A percentile compares a stretch with the other conserved stretches of the same genome.
Conservation (phyloP, 2,797 vertebrate genomes). For the Sphenodon punctatus region DNA sequence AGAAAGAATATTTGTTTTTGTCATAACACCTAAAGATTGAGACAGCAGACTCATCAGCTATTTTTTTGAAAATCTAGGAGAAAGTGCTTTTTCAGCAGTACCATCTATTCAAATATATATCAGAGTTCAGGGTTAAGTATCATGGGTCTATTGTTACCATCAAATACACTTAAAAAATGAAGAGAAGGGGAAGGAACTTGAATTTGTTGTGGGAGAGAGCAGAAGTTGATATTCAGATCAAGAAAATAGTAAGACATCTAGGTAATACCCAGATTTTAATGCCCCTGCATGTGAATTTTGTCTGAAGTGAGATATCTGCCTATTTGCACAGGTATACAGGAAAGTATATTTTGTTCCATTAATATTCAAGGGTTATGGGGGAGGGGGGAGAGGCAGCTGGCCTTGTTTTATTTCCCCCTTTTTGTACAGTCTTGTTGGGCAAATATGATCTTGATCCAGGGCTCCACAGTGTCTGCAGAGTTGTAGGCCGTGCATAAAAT, state of each 20-base stretch:
- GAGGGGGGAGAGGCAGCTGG: accelerated
- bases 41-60: background rate
- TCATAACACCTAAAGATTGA: background rate
- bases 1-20: background rate
- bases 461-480: too few species aligned
- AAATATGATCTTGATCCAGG: too few species aligned
- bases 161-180: background rate
- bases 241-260: background rate
- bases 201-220: background rate
- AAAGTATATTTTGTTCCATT: background rate
- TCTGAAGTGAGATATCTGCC: background rate
- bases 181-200: background rate
- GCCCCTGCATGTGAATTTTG: background rate
- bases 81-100: background rate
- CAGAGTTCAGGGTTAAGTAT: background rate
- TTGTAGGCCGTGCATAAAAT: too few species aligned
- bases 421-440: too few species aligned
- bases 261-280: background rate
- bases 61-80: background rate
- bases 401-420: background rate
- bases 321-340: too few species aligned
- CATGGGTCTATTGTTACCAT: accelerated
- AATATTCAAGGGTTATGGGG: background rate
- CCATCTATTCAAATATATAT: background rate
- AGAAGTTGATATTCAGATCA: background rate